These are phyloP conservation scores for Polymixis flavicincta DNA, from an alignment of 2,888 invertebrate species.

Conservation along the genomic window DNA sequence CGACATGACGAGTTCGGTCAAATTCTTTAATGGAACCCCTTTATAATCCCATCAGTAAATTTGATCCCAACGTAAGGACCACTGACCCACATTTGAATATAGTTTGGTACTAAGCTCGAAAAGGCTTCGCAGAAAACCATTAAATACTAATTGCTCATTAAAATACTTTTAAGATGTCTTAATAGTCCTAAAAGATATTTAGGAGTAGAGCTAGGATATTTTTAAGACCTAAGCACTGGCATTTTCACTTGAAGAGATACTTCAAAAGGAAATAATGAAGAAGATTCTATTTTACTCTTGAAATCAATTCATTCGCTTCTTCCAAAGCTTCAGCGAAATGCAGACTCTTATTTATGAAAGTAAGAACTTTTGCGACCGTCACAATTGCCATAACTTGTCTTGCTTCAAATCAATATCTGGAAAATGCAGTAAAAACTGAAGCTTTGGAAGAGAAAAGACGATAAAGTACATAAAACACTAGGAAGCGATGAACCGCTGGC, in stretches of 20 bases:
- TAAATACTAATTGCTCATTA: conserved; percentile 55
- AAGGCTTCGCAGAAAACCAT: conserved; percentile 8
- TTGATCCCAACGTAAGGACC: conserved; percentile 9
- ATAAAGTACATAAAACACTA: background rate
- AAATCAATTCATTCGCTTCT: background rate
- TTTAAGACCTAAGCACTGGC: conserved; percentile 15
- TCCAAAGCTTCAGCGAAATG: background rate
- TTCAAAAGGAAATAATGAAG: background rate
- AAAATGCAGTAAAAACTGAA: background rate
- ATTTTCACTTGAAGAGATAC: conserved; percentile 5
- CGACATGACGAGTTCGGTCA: conserved; percentile 17
- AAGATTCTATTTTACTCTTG: background rate
- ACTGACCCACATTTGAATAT: conserved; percentile 13
- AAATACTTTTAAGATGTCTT: conserved; percentile 13
- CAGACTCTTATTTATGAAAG: background rate
- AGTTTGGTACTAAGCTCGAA: conserved; percentile 16
- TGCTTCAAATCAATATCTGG: background rate
- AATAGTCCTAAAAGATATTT: conserved; percentile 1
- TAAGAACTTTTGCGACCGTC: background rate
- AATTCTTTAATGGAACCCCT: conserved; percentile 39
- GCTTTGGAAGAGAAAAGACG: background rate
- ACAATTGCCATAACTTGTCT: conserved; percentile 5
- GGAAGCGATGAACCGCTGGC: background rate
- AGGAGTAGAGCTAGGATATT: conserved; percentile 4
- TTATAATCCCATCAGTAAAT: conserved; percentile 30